Base-by-base conservation (phyloP, 2,113 vertebrate genomes). In the Phaethornis superciliosus region DNA sequence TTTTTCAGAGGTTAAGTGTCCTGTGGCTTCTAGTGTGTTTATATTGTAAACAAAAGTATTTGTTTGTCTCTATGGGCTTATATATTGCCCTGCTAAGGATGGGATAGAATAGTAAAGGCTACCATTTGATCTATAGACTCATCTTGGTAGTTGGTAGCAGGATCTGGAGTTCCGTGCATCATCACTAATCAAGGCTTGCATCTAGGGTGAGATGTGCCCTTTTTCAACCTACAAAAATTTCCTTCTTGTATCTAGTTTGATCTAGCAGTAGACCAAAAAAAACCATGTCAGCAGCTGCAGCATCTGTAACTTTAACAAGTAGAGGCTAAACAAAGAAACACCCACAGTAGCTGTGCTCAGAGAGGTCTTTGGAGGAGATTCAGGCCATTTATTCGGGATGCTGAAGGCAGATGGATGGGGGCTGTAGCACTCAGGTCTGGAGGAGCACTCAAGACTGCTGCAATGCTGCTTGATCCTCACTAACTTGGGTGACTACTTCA, bases 61-160 rank as follows among this genome's bases (percentile, higher is more conserved):
- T 67, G 1, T 15, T 7, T 18, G 6, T 40, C n/a, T 56, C n/a
- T 26, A 20, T 46, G 46, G 26, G 19, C 20, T 70, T 69, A 22
- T 27, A 7, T 15, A 11, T 17, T 18, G 24, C 5, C 27, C 30
- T 0, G 0, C 68, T 64, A 37, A 37, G n/a, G 24, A 21, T 58
- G 59, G 15, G n/a, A 51, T 71, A 10, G 37, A 37, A 10, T 4
- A 35, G 28, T 63, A 60, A 78, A 32, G 81, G 21, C 10, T 30
- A 15, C 24, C 4, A 13, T 84, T 85, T 59, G 20, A 24, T 40
- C 24, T 40, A 12, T 28, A 74, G 46, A 9, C 8, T 63, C 27
- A 33, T n/a, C 59, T 81, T 67, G 19, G 47, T 70, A 28, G 33
- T 28, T 55, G 15, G 15, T 27, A 75, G 15, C 49, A 47, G 27